Evolutionary conservation across 2,797 vertebrate species (phyloP).

Genomic region (Dermochelys coriacea): DNA sequence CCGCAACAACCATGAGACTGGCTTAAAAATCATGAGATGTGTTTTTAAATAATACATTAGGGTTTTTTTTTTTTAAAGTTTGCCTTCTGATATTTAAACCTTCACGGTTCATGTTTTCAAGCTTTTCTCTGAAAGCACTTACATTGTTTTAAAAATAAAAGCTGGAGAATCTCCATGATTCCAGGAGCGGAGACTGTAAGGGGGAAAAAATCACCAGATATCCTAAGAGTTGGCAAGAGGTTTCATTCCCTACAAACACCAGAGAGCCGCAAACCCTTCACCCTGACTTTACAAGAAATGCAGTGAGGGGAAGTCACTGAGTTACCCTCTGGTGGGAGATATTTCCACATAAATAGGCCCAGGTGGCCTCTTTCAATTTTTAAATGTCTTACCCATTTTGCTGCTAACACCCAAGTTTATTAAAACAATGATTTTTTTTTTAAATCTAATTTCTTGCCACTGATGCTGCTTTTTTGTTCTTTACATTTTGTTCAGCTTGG

Average conservation of each 20-base stretch:
- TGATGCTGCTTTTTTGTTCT: accelerated
- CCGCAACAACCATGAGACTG: accelerated
- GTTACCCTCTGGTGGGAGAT: neutral
- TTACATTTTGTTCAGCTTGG: neutral
- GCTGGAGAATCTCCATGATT: neutral
- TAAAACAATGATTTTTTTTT: neutral
- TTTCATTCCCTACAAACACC: neutral
- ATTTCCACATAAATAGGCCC: too few relatives aligned
- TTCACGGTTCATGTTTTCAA: neutral
- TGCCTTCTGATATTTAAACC: conserved; percentile 36
- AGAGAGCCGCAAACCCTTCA: neutral
- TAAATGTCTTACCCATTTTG: neutral
- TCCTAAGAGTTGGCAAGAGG: neutral
- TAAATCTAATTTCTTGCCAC: accelerated
- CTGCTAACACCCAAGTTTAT: accelerated
- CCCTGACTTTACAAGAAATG: neutral
- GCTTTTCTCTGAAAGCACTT: neutral
- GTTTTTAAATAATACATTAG: neutral
- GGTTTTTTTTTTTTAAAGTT: conserved; percentile 37
- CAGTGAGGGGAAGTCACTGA: accelerated
- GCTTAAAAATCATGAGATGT: neutral
- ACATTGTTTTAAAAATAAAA: neutral
- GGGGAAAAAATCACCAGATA: too few relatives aligned
- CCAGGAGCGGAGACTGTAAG: neutral
- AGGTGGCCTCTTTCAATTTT: neutral